Base-by-base conservation (phyloP, 2,888 invertebrate species). In the Girardia tigrina region DNA sequence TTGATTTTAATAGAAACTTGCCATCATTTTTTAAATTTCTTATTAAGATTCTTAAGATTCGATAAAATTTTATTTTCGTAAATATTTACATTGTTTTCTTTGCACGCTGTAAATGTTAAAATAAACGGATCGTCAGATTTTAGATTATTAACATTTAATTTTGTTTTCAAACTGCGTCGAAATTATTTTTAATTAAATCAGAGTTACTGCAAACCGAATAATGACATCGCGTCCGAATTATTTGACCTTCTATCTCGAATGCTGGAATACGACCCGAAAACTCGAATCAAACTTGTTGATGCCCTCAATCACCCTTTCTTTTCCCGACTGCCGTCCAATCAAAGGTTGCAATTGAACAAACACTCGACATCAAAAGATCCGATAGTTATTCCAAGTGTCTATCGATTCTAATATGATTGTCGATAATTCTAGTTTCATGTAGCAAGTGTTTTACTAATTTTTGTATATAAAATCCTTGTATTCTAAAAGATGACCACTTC, bases 261-360 rank as follows among this genome's bases (percentile, higher is more conserved):
- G 97, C 87, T 98, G 83, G 94, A 94, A 81, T 98, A 95, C 86
- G 94, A 97, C 84, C 97, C 97, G 28, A 87, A 89, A 78, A 90
- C 91, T 82, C 88, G 98, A 78, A 89, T 97, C 82, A 89, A 90
- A 80, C 87, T 98, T 80, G 87, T 87, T 77, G 93, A 95, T 81
- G 92, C 94, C 20, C 86, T 98, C 80, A 86, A 88, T 74, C 97
- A 97, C 86, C 90, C 92, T 75, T 95, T 94, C 87, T 98, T 97
- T 86, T 80, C 80, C 77, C 80, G 8, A 71, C 78, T 36, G 36
- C 36, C 36, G 16, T 36, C 36, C 36, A 36, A 36, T 16, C 36
- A 36, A 16, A 36, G 36, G 36, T 36, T 36, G 12, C 36, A 36
- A 36, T 12, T 12, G 12, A 36, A 16, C 16, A 36, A 36, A 16